phyloP scores from a whole-genome alignment of 2,888 invertebrate species.

The Ormyrus nitidulus region DNA sequence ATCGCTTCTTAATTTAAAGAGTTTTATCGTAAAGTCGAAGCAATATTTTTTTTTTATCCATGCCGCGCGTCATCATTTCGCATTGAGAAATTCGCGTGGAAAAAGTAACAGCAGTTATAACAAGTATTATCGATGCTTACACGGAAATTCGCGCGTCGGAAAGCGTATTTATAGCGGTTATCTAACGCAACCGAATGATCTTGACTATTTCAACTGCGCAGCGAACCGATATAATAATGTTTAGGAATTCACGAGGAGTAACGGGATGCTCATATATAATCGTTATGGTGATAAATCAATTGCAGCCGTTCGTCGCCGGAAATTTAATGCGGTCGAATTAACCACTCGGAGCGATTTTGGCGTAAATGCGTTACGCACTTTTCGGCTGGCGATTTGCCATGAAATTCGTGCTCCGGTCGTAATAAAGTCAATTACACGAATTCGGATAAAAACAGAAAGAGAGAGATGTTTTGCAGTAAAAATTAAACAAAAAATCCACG shows the following conservation, averaged over 20 bases:
- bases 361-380: constrained; percentile 63
- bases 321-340: constrained; percentile 61
- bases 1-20: too few species aligned
- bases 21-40: too few species aligned
- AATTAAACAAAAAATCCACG: too few species aligned
- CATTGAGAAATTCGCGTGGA: too few species aligned
- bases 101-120: too few species aligned
- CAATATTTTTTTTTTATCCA: too few species aligned
- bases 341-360: constrained; percentile 59
- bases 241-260: constrained; percentile 35
- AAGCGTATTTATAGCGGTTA: too few species aligned
- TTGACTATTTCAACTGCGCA: constrained; percentile 25
- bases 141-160: too few species aligned
- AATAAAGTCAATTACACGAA: constrained; percentile 33
- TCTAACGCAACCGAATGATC: neutral
- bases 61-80: too few species aligned
- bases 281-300: constrained; percentile 60
- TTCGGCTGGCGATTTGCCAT: constrained; percentile 47
- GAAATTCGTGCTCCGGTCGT: constrained; percentile 28
- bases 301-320: constrained; percentile 59
- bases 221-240: constrained; percentile 39
- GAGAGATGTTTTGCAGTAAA: too few species aligned
- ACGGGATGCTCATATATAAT: constrained; percentile 20
- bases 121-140: too few species aligned
- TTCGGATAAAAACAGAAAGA: neutral